phyloP scores from a whole-genome alignment of 2,888 invertebrate genomes.

The Calliopum simillimum region DNA sequence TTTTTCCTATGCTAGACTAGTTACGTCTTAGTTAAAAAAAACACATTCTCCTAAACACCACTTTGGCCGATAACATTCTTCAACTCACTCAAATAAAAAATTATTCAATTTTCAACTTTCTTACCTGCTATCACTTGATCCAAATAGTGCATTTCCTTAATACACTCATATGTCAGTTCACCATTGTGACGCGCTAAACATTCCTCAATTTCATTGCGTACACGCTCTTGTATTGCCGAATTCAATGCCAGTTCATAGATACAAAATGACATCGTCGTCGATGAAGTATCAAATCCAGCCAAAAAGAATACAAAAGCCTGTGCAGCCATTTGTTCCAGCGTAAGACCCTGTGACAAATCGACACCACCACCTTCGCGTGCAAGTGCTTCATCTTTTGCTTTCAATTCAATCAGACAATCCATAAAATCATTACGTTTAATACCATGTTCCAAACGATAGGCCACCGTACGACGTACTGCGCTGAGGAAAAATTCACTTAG shows the following conservation, averaged over 20 bases:
- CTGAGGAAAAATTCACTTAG: constrained; percentile 64
- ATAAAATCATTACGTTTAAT: constrained; percentile 70
- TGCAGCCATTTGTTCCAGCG: constrained; percentile 67
- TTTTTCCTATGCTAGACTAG: too few relatives aligned
- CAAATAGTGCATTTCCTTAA: constrained; percentile 69
- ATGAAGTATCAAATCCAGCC: constrained; percentile 72
- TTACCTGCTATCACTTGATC: constrained; percentile 67
- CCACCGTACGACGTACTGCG: constrained; percentile 39
- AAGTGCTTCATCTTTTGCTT: constrained; percentile 58
- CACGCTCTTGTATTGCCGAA: constrained; percentile 66
- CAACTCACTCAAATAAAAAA: constrained; percentile 45
- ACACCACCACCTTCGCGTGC: constrained; percentile 39
- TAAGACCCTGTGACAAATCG: constrained; percentile 50
- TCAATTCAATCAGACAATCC: constrained; percentile 70
- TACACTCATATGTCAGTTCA: constrained; percentile 67
- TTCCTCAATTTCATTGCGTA: constrained; percentile 66
- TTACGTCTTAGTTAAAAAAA: too few relatives aligned
- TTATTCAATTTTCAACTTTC: too few relatives aligned
- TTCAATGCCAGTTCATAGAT: constrained; percentile 69
- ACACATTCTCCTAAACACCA: too few relatives aligned
- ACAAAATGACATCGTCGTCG: constrained; percentile 68
- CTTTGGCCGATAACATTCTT: too few relatives aligned
- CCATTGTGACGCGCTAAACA: constrained; percentile 60
- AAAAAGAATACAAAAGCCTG: constrained; percentile 71
- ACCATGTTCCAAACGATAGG: constrained; percentile 50